Base-by-base conservation (phyloP, 2,888 invertebrate genomes). In the Polymixis lichenea region DNA sequence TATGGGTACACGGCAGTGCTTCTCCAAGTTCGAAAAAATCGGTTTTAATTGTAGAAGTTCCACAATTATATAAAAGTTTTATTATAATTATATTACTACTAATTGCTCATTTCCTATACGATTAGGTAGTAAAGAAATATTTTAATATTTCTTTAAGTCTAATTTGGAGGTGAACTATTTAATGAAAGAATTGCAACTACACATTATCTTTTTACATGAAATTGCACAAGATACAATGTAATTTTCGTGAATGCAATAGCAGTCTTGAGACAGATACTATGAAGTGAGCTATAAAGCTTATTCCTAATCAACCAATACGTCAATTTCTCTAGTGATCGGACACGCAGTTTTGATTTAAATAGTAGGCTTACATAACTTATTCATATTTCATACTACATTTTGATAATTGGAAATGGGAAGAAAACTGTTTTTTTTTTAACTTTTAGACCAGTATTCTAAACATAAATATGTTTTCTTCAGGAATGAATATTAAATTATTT, bases 41-140 rank as follows among this genome's bases (percentile, higher is more conserved):
- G 19, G 15, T 73, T 74, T 62, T 43, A 25, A 72, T 72, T 53
- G 56, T 69, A 55, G 56, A 60, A 77, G 46, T 32, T 9, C 73
- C 62, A 67, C 61, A 71, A 62, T 43, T 1, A 53, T 72, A 72
- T 53, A 75, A 70, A 75, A 70, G 19, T 32, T 38, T 56, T 60
- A 51, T 66, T 55, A 65, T 66, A 32, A 32, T 32, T 32, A 43
- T 75, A 67, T 62, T 62, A 55, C 72, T 83, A 83, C 22, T 78
- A 80, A 83, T 82, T 80, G 83, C 58, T 66, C 82, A 62, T n/a
- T 53, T 83, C 61, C 65, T 83, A 69, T 61, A 72, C 6, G 64
- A 68, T 51, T 60, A n/a, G n/a, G n/a, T n/a, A 71, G 8, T 55
- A 25, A 69, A 66, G 61, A 70, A 64, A 78, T 77, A 72, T 82